These are phyloP conservation scores for Alligator mississippiensis DNA, from an alignment of 2,113 vertebrate genomes.

Conservation along the genomic window DNA sequence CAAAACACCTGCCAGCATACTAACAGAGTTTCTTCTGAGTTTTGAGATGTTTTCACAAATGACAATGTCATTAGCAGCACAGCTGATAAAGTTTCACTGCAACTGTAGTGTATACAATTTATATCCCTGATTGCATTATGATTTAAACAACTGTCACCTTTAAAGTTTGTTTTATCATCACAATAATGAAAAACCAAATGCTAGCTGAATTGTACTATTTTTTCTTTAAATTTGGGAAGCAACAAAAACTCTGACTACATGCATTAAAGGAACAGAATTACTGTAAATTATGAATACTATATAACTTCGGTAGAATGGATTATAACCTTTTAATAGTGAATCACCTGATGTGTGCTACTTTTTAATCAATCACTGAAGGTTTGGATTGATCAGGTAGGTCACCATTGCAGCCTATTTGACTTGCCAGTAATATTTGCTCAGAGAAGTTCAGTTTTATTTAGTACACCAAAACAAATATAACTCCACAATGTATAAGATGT, in stretches of 20 bases:
- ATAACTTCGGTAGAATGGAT: conserved; percentile 57
- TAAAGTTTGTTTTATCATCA: neutral
- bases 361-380: conserved; percentile 73
- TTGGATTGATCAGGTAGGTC: conserved; percentile 66
- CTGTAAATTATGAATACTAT: conserved; percentile 44
- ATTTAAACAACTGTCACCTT: conserved; percentile 7
- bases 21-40: neutral
- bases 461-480: neutral
- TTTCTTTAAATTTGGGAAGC: conserved; percentile 23
- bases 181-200: neutral
- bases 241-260: neutral
- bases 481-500: neutral
- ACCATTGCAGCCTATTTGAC: conserved; percentile 51
- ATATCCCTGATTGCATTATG: neutral
- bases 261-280: neutral
- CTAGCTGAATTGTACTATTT: neutral
- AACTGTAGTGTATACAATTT: neutral
- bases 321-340: conserved; percentile 65
- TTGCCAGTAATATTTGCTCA: conserved; percentile 26
- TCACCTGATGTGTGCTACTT: conserved; percentile 68
- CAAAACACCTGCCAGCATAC: neutral
- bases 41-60: conserved; percentile 6
- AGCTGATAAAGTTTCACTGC: neutral
- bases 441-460: neutral
- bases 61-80: conserved; percentile 4